These are phyloP conservation scores for Eudyptes chrysolophus DNA, from an alignment of 2,113 vertebrate genomes.

Conservation along the genomic window DNA sequence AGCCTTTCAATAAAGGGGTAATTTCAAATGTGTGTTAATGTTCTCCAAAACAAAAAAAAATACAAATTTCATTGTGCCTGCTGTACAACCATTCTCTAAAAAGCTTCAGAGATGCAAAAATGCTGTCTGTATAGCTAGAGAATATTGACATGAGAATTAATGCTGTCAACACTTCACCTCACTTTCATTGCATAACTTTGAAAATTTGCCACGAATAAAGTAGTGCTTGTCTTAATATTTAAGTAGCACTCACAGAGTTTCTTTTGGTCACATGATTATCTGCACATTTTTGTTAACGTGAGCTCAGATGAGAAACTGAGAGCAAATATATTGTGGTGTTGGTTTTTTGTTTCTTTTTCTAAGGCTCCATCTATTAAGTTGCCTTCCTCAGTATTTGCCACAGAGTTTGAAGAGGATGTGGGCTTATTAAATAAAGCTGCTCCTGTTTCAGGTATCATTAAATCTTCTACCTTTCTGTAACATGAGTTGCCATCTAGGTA, in stretches of 20 bases:
- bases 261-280: not conserved
- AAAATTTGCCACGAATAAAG: not conserved
- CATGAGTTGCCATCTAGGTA: not conserved
- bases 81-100: not conserved
- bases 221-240: not conserved
- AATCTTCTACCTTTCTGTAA: not conserved
- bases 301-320: not conserved
- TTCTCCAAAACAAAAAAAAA: not conserved
- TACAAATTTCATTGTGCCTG: not conserved
- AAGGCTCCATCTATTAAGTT: slow-evolving; percentile 85
- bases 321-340: not conserved
- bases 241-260: not conserved
- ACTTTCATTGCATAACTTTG: not conserved
- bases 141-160: not conserved
- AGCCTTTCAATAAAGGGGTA: not conserved
- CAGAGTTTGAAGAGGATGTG: slow-evolving; percentile 95
- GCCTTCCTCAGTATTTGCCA: slow-evolving; percentile 96
- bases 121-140: not conserved
- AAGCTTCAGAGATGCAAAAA: not conserved
- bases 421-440: slow-evolving; percentile 98
- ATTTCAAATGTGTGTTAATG: not conserved
- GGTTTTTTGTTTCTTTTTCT: not conserved
- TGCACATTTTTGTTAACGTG: not conserved
- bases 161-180: not conserved
- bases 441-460: slow-evolving; percentile 87